Evolutionary conservation across 92 coral and sea anemone species (phyloP).

Genomic region (Porites lobata): DNA sequence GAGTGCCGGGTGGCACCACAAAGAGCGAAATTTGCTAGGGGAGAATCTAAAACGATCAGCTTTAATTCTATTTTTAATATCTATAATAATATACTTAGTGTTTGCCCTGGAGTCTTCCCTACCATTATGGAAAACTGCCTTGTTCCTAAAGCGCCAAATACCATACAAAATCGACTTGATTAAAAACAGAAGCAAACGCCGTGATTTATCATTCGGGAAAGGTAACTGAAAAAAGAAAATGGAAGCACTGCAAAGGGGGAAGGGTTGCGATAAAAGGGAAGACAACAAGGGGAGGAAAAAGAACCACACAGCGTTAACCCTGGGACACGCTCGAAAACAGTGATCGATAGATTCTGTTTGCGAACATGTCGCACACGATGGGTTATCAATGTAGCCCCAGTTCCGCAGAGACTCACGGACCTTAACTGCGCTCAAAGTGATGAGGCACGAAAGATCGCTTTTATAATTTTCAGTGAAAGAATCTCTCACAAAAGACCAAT

Average conservation of each 20-base stretch:
- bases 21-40: not conserved
- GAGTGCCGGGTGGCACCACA: not conserved
- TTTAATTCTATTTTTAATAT: not conserved
- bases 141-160: not conserved
- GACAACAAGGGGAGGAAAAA: no score
- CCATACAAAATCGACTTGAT: not conserved
- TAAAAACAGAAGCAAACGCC: not conserved
- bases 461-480: not conserved
- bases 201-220: no score
- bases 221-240: no score
- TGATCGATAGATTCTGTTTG: no score
- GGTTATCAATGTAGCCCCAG: not conserved
- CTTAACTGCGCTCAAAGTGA: not conserved
- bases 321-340: no score
- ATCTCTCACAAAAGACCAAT: not conserved
- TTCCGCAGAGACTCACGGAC: not conserved
- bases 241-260: no score
- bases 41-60: not conserved
- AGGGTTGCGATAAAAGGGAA: no score
- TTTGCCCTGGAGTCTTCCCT: not conserved
- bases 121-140: constrained; percentile 1
- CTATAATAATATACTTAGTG: not conserved
- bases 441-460: not conserved
- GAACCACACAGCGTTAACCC: no score
- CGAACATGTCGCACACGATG: not conserved